Base-by-base conservation (phyloP, 2,113 vertebrate species). In the Hydrochoerus hydrochaeris region DNA sequence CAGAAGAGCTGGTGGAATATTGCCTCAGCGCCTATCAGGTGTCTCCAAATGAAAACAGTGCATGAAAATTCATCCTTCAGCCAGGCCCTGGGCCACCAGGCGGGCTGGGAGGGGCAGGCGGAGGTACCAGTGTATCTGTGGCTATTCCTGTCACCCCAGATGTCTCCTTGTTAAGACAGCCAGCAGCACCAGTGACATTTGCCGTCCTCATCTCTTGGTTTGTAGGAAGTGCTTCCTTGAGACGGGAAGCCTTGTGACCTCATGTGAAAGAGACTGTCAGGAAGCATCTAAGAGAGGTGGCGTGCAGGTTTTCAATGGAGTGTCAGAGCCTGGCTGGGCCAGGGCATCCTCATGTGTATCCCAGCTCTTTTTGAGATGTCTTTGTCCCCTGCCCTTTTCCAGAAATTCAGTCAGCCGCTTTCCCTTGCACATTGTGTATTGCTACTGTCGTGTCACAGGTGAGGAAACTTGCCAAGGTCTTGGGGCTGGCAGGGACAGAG, bases 1-100 rank as follows among this genome's bases (percentile, higher is more conserved):
- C 98, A 98, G 28, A 88, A 98, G 98, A 97, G 98, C 98, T 97
- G 98, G 98, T 97, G 98, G 98, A 98, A 99, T 97, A 98, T 97
- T 97, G 97, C 98, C 96, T 80, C 90, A 98, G 98, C 98, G 96
- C 28, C 44, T 54, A 54, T 41, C 63, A 0, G 82, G 92, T 46
- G 77, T 24, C 90, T 30, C 41, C 0, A 0, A 89, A 95, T 17
- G 49, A 86, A 95, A 98, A 12, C 90, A 46, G 96, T 92, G 92
- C 98, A 97, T 99, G 98, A 98, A 99, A 99, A 98, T 98, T 98
- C 98, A 98, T 98, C 98, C 96, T 91, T 52, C 46, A 1, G 0
- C 49, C 7, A 22, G n/a, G 95, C 57, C 85, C 41, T 4, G 1
- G 90, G 84, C 75, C 4, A 0, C 26, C 38, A 13, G 75, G 3